Base-by-base conservation (phyloP, 2,888 invertebrate species). In the Drosophila limbata region DNA sequence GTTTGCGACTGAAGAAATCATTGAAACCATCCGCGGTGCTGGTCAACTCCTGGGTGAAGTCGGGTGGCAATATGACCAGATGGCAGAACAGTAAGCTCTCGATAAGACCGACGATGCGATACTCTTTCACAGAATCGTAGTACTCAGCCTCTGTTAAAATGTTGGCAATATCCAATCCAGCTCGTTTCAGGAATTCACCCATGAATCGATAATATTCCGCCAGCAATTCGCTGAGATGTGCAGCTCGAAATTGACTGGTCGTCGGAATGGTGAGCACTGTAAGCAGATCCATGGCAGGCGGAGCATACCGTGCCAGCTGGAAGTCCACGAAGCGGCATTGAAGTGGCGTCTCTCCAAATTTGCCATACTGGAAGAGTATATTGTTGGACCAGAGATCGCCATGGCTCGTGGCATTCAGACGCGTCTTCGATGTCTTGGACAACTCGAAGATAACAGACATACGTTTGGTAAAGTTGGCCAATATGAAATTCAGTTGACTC, bases 251-350 rank as follows among this genome's bases (percentile, higher is more conserved):
- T 15, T 91, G 81, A 1, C 91, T 90, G 1, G 91, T 92, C 0
- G 93, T 92, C 62, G 94, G 93, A 37, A 94, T 91, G 51, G 94
- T 93, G 1, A 94, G 81, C 11, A 93, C 77, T 2, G 94, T 92
- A 0, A 94, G 84, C 4, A 94, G 83, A 77, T 96, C 96, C 48
- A 95, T 93, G 19, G 95, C 94, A 0, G 95, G 95, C 0, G 96
- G 95, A 15, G 94, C 94, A 84, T 95, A 96, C 28, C 95, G 93
- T 0, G 94, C 92, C 53, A 95, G 93, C 91, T 96, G 96, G 83
- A 95, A 96, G 90, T 96, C 96, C 2, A 96, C 94, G 10, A 96
- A 88, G 35, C 95, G 88, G 76, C 95, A 95, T 31, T 94, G 93
- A 2, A 94, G 92, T 1, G 94, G 94, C 35, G 86, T 88, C 0